Conservation (phyloP, 2,888 invertebrate species). For the Zelleria hepariella region DNA sequence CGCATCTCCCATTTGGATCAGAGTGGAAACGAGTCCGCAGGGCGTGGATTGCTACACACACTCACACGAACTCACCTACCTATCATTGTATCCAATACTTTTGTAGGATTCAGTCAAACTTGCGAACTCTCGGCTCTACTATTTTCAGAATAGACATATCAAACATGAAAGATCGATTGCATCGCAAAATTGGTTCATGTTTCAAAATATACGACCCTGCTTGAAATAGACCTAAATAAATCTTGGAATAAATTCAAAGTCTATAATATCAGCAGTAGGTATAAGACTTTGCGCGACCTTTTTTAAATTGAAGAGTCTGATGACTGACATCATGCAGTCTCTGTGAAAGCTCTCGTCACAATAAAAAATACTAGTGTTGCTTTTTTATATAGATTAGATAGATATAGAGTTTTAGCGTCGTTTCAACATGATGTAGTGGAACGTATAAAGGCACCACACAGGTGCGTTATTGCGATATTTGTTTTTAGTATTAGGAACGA, state of each 20-base stretch:
- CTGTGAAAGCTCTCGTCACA: neutral
- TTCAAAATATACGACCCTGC: no score
- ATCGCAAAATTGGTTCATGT: no score
- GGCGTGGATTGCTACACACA: neutral
- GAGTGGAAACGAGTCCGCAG: neutral
- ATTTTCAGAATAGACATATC: neutral
- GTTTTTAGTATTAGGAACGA: no score
- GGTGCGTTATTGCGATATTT: no score
- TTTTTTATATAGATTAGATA: neutral
- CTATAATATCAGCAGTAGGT: neutral
- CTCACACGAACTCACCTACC: neutral
- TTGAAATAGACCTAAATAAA: neutral
- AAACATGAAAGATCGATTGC: neutral
- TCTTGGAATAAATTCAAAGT: no score
- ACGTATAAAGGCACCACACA: no score
- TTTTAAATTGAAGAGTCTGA: neutral
- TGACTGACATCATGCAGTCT: neutral
- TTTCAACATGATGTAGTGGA: no score
- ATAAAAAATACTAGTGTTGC: neutral
- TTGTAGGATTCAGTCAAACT: neutral
- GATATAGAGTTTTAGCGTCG: no score
- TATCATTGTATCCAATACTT: neutral
- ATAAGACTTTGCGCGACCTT: neutral
- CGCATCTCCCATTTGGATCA: neutral
- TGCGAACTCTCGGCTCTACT: neutral